Evolutionary conservation across 2,888 invertebrate species (phyloP).

Genomic region (Dioctria linearis): DNA sequence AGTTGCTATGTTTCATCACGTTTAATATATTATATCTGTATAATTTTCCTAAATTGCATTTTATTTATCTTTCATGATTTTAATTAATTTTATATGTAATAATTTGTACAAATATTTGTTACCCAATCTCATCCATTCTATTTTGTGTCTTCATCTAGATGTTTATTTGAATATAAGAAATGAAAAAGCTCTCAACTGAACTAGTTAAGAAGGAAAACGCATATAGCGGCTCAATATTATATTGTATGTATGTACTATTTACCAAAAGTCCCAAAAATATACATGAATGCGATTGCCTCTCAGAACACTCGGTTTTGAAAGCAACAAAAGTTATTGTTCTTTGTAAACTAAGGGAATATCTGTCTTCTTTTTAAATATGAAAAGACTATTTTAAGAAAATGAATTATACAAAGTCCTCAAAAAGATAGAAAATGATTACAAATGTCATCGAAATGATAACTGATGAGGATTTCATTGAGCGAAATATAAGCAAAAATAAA

Average conservation of each 20-base stretch:
- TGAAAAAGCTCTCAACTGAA: background rate
- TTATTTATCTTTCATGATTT: no score
- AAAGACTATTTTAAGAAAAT: constrained; percentile 50
- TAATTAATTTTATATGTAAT: background rate
- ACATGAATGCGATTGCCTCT: background rate
- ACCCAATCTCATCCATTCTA: constrained; percentile 21
- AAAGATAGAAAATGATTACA: constrained; percentile 16
- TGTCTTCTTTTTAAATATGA: constrained; percentile 36
- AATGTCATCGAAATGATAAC: constrained; percentile 36
- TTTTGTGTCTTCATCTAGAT: constrained; percentile 46
- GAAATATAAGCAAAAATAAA: constrained; percentile 41
- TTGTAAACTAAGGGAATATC: constrained; percentile 19
- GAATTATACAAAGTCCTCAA: constrained; percentile 37
- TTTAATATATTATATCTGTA: no score
- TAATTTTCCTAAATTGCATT: no score
- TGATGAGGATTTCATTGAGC: constrained; percentile 33
- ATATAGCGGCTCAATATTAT: constrained; percentile 43
- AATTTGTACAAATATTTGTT: constrained; percentile 14
- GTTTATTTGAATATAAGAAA: constrained; percentile 12
- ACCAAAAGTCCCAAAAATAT: constrained; percentile 13
- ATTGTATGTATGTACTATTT: background rate
- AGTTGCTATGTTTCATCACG: no score
- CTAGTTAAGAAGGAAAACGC: background rate
- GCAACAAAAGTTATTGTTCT: constrained; percentile 30
- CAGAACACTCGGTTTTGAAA: constrained; percentile 28